A percentile compares a stretch with the other conserved stretches of the same genome.
phyloP scores from a whole-genome alignment of 2,113 vertebrate species.

The Phycodurus eques region DNA sequence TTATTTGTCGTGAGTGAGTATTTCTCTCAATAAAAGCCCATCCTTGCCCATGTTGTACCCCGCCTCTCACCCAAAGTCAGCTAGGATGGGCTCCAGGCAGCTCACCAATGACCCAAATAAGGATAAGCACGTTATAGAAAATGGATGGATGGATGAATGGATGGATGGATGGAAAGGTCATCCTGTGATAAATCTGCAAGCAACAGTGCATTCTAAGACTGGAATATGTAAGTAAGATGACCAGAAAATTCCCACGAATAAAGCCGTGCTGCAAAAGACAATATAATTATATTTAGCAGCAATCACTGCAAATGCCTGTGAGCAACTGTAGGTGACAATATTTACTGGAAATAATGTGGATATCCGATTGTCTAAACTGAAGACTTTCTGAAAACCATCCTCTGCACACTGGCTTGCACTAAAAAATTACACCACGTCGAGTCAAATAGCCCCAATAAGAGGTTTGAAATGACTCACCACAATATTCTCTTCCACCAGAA shows the following conservation, averaged over 20 bases:
- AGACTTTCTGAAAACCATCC: constrained; percentile 41
- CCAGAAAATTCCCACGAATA: too few species aligned
- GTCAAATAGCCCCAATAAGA: constrained; percentile 67
- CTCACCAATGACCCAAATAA: too few species aligned
- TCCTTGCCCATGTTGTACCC: too few species aligned
- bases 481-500: constrained; percentile 67
- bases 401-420: constrained; percentile 7
- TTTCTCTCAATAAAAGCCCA: too few species aligned
- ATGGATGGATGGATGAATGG: too few species aligned
- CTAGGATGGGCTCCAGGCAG: too few species aligned
- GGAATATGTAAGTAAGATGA: too few species aligned
- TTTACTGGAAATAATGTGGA: constrained; percentile 45
- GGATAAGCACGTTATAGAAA: too few species aligned
- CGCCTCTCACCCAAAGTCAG: constrained; percentile 6
- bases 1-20: constrained; percentile 46
- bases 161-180: too few species aligned
- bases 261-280: constrained; percentile 19
- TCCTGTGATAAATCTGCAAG: constrained; percentile 27
- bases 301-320: constrained; percentile 30
- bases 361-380: constrained; percentile 45
- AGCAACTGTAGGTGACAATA: constrained; percentile 33
- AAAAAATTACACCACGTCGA: constrained; percentile 67
- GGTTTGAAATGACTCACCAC: constrained; percentile 58
- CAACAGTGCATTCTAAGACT: constrained; percentile 21
- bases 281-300: constrained; percentile 44